Evolutionary conservation across 2,113 vertebrate genomes (phyloP).

Genomic region (Plotosus lineatus): DNA sequence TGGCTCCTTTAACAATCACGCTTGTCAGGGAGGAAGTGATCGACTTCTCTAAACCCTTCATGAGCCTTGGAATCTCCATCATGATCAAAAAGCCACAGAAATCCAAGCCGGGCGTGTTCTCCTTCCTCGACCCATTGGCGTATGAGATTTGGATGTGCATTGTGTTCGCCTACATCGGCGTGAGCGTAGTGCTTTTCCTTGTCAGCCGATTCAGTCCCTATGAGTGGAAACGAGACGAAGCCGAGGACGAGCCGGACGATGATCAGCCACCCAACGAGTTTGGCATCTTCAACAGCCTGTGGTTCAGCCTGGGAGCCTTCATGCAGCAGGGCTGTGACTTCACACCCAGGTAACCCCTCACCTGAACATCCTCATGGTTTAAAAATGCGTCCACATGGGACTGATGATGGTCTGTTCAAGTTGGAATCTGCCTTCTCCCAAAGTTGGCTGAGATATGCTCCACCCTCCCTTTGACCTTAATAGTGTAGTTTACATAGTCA

Average conservation of each 20-base stretch:
- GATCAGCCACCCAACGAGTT: constrained; percentile 99
- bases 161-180: constrained; percentile 98
- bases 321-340: constrained; percentile 99
- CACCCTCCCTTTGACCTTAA: too few species aligned
- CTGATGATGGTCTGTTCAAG: too few species aligned
- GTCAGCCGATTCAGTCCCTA: constrained; percentile 98
- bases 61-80: constrained; percentile 99
- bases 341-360: constrained; percentile 88
- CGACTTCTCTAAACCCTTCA: constrained; percentile 99
- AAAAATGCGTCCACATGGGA: too few species aligned
- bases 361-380: neutral
- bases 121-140: constrained; percentile 97
- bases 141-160: constrained; percentile 99
- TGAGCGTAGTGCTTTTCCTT: constrained; percentile 98
- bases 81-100: constrained; percentile 99
- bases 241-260: constrained; percentile 89
- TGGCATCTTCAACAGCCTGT: constrained; percentile 99
- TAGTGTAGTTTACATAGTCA: too few species aligned
- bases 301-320: constrained; percentile 99
- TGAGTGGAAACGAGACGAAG: constrained; percentile 97
- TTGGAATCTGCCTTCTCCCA: too few species aligned
- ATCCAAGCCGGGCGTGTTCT: constrained; percentile 98
- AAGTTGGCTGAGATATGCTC: too few species aligned
- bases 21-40: constrained; percentile 98
- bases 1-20: constrained; percentile 97